Evolutionary conservation across 2,888 invertebrate species (phyloP), one percentile per base, ranked within the genome.

Genomic region (Tinea trinotella): DNA sequence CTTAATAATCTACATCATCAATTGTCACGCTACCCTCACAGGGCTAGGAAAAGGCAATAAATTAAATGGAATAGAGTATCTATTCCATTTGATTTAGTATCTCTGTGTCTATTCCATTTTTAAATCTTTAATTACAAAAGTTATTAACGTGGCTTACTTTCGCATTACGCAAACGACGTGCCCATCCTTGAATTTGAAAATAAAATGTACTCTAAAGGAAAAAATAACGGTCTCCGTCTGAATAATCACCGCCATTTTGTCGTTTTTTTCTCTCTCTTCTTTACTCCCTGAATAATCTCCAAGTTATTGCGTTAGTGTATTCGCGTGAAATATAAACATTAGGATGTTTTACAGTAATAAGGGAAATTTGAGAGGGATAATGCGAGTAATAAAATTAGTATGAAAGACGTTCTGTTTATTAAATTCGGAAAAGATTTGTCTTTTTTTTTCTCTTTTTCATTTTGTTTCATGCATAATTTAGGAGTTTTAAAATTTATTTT

Each of bases 311-410:
- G 66, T 66, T 64, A 64, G 65, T 67, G 70, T 69, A 68, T 68
- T 53, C 56, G 73, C 66, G 62, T 62, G 64, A 63, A 72, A 63
- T 72, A 74, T 71, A 74, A 74, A 71, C 70, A 70, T 71, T 61
- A 36, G 63, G 62, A 65, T 68, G 59, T 57, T 60, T 62, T 59
- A 58, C 55, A 56, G 53, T 60, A 56, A 58, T 46, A 46, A 46
- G 46, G 46, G 19, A 19, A 46, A 19, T 19, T 46, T 19, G 5
- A n/a, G 46, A 19, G 19, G 44, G 46, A 46, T 46, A 46, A 46
- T 46, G 46, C 46, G 18, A 18, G 15, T 46, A 46, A 46, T 46
- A 46, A 46, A 46, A 46, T 46, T 46, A 18, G 5, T 46, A 19
- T 46, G 19, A 46, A 46, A 46, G 17, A 46, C 46, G 46, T 46